phyloP scores from a whole-genome alignment of 2,888 invertebrate genomes.

The Myopa tessellatipennis region DNA sequence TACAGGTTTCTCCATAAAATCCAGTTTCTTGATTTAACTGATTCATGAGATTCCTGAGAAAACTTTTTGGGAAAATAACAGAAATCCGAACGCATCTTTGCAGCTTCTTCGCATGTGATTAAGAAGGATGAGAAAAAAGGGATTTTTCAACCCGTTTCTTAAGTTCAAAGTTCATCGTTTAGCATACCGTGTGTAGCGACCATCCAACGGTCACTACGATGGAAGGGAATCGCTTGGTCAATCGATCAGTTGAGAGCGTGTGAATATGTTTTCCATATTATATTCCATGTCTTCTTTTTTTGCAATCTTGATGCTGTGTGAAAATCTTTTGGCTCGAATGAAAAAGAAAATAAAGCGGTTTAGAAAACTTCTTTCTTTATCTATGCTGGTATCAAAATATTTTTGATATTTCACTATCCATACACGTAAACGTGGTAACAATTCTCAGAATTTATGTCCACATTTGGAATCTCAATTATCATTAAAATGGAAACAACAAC shows the following conservation, averaged over 20 bases:
- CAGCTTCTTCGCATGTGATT: constrained; percentile 44
- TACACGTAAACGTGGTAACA: neutral
- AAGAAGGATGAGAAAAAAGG: constrained; percentile 14
- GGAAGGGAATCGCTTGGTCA: neutral
- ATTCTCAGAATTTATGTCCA: neutral
- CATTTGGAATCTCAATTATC: neutral
- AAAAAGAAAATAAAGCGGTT: no score
- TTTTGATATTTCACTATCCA: neutral
- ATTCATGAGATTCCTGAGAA: constrained; percentile 52
- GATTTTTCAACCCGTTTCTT: constrained; percentile 41
- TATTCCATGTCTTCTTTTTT: neutral
- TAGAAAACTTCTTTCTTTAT: neutral
- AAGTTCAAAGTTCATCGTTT: constrained; percentile 60
- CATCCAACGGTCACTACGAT: neutral
- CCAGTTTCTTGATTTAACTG: constrained; percentile 48
- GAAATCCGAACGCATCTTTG: constrained; percentile 48
- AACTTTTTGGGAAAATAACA: constrained; percentile 45
- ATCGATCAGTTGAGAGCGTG: constrained; percentile 17
- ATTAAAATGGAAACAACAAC: no score
- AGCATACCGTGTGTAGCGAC: constrained; percentile 17
- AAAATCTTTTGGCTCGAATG: no score
- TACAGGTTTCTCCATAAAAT: constrained; percentile 16
- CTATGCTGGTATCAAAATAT: no score
- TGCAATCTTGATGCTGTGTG: neutral
- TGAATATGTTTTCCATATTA: constrained; percentile 5